phyloP scores from a whole-genome alignment of 2,797 vertebrate species.

The Malurus leucopterus region DNA sequence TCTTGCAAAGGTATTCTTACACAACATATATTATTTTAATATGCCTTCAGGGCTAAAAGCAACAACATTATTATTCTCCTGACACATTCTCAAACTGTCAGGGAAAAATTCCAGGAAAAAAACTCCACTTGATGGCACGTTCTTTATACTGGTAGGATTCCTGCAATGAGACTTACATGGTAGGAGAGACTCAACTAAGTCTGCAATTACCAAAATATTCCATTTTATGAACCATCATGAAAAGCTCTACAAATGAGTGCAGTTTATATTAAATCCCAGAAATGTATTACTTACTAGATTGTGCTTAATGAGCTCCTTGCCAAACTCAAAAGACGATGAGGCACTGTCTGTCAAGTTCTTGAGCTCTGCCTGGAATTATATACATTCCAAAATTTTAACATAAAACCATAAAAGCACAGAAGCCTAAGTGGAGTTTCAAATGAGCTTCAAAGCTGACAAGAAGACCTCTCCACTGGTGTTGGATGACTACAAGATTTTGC shows the following conservation, averaged over 20 bases:
- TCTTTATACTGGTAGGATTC: background rate
- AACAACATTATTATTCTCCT: background rate
- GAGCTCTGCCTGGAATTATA: conserved; percentile 83
- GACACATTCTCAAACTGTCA: background rate
- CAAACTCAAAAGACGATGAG: conserved; percentile 93
- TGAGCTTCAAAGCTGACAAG: background rate
- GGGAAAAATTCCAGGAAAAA: background rate
- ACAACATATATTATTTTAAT: background rate
- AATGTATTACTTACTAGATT: conserved; percentile 85
- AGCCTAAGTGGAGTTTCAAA: background rate
- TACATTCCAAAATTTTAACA: conserved; percentile 25
- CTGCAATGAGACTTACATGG: background rate
- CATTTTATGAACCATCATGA: background rate
- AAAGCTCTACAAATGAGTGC: background rate
- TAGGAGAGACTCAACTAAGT: background rate
- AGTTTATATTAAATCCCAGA: background rate
- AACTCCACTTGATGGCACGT: background rate
- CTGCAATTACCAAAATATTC: background rate
- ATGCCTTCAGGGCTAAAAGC: background rate
- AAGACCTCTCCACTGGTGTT: background rate
- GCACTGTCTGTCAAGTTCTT: conserved; percentile 91
- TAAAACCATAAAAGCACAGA: background rate
- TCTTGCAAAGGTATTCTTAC: background rate
- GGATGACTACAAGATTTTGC: background rate
- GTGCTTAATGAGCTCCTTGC: conserved; percentile 94